A percentile compares a stretch with the other conserved stretches of the same genome.
Conservation (phyloP, 2,113 vertebrate species). For the Neoarius graeffei region DNA sequence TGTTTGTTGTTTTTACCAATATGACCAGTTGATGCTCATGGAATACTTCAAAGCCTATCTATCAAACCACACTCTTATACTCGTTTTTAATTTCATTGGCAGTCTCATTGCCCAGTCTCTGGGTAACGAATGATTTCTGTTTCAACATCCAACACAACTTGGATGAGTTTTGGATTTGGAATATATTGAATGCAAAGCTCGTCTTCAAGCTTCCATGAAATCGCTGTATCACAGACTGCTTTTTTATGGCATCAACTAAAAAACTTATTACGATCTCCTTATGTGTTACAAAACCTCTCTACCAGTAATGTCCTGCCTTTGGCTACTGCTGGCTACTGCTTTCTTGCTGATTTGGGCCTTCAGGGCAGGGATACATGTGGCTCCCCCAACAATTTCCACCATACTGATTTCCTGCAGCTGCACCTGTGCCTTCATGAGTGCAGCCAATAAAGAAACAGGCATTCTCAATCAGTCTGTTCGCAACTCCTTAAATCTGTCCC, state of each 20-base stretch:
- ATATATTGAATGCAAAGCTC: neutral
- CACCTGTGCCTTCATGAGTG: slow-evolving; percentile 75
- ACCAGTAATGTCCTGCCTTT: slow-evolving; percentile 80
- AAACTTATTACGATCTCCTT: neutral
- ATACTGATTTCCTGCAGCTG: slow-evolving; percentile 63
- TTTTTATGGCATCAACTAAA: neutral
- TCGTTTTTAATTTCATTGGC: neutral
- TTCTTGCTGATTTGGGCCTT: slow-evolving; percentile 79
- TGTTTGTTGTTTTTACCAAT: neutral
- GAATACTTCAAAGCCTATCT: neutral
- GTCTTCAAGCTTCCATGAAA: neutral
- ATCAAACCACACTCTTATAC: neutral
- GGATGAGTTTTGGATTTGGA: neutral
- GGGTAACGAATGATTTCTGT: neutral
- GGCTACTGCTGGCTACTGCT: slow-evolving; percentile 79
- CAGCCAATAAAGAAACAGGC: slow-evolving; percentile 66
- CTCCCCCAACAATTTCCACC: slow-evolving; percentile 80
- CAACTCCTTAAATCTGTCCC: slow-evolving; percentile 78
- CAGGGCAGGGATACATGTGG: slow-evolving; percentile 78
- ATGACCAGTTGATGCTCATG: neutral
- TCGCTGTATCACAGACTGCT: neutral
- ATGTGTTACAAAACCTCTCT: neutral
- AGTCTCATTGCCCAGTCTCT: neutral
- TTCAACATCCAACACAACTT: neutral
- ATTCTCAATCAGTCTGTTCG: slow-evolving; percentile 77